Evolutionary conservation across 2,888 invertebrate species (phyloP), one percentile per base, ranked within the genome.

Genomic region (Apamea epomidion): DNA sequence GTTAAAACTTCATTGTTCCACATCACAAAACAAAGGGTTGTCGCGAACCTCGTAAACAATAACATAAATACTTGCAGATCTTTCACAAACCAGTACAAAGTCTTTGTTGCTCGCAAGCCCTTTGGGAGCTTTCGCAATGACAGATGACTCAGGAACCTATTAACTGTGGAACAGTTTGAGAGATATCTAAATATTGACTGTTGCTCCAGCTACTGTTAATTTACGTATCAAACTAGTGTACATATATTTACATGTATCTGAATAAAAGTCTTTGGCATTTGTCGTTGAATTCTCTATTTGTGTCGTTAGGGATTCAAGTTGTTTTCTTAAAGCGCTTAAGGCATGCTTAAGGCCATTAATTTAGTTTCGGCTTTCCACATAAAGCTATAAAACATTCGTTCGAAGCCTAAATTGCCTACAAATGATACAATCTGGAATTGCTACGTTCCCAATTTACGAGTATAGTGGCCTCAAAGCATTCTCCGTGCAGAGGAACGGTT

Each of bases 351-450:
- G 51, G 73, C 51, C 58, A 81, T 83, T 81, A 76, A 88, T 86
- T 87, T 78, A 78, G 73, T 82, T 82, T 87, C 69, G 76, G 74
- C 75, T 87, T 91, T 91, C 91, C 84, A 90, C 89, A 88, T 86
- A 88, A 85, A 88, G 91, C 88, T 88, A 93, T 93, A 93, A 93
- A 94, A 91, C 92, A 92, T 91, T 91, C 91, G 86, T 86, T 87
- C 91, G 90, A 93, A 93, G 90, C 90, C 94, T 93, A 94, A 94
- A 95, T 94, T 92, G 93, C 91, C 92, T 92, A 92, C 91, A 92
- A 93, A 94, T 92, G 95, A 95, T 95, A 95, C 92, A 92, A 96
- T 96, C 96, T 93, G 91, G 91, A 92, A 94, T 94, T 91, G 92
- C 92, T 92, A 88, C 91, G 90, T 90, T 91, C 92, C 91, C 93